A percentile compares a stretch with the other conserved stretches of the same genome.
Conservation (phyloP, 2,797 vertebrate genomes). For the Simalia tracyae region DNA sequence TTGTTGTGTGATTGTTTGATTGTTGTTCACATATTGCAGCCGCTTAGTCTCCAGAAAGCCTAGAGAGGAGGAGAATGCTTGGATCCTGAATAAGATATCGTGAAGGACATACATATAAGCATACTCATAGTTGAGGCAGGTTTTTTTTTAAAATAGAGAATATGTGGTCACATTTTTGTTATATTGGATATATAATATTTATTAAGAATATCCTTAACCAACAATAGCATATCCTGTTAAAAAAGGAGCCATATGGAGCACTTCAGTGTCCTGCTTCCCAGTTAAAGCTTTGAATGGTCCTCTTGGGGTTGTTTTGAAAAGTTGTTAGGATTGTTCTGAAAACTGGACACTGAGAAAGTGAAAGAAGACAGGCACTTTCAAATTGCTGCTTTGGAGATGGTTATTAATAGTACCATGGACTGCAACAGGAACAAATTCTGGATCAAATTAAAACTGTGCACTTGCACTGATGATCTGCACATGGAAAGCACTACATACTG, state of each 20-base stretch:
- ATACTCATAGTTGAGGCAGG: neutral
- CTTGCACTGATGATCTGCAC: too few relatives aligned
- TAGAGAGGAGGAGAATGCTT: neutral
- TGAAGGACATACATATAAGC: neutral
- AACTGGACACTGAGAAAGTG: neutral
- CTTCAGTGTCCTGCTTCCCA: neutral
- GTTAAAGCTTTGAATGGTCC: neutral
- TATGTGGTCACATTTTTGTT: neutral
- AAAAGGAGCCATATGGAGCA: neutral
- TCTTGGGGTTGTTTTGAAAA: neutral
- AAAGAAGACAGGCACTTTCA: too few relatives aligned
- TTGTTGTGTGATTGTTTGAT: slow-evolving; percentile 45
- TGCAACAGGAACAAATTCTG: too few relatives aligned
- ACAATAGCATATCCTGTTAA: neutral
- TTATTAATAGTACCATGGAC: too few relatives aligned
- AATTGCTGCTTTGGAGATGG: too few relatives aligned
- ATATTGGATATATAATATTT: neutral
- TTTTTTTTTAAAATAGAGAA: neutral
- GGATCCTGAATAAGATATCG: neutral
- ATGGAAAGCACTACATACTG: too few relatives aligned
- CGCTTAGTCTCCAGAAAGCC: slow-evolving; percentile 64
- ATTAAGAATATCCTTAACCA: neutral
- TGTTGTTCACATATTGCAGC: slow-evolving; percentile 44
- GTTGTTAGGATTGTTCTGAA: neutral
- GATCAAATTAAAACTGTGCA: too few relatives aligned